Percentiles rank a stretch among this genome's conserved stretches.
Evolutionary conservation across 1,140 invertebrate genomes (phyloP).

Genomic region (Penaeus indicus): DNA sequence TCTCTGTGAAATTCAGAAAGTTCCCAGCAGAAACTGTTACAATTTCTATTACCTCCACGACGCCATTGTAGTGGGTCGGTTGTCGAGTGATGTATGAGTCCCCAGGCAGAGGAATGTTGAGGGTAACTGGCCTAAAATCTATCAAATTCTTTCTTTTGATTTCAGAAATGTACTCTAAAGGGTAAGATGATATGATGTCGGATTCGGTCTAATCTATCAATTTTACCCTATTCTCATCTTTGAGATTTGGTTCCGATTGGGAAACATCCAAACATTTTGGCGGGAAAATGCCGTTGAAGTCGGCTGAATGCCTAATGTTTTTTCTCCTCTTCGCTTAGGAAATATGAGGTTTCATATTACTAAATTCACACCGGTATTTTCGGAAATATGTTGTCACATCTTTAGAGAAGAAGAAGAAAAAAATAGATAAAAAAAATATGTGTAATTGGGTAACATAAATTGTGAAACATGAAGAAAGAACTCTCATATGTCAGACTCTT

Average conservation of each 20-base stretch:
- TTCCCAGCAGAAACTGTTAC: conserved; percentile 31
- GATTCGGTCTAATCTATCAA: conserved; percentile 12
- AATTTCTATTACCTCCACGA: not conserved
- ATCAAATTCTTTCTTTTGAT: conserved; percentile 18
- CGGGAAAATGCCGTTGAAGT: no score
- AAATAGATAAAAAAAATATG: no score
- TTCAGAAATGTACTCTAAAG: not conserved
- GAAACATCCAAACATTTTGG: not conserved
- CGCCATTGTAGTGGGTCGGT: conserved; percentile 27
- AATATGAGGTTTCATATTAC: no score
- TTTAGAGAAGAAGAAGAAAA: no score
- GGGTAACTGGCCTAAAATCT: conserved; percentile 4
- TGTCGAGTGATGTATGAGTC: conserved; percentile 16
- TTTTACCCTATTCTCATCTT: not conserved
- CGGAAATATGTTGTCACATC: no score
- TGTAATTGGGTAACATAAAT: no score
- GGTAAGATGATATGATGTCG: conserved; percentile 38
- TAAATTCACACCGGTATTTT: no score
- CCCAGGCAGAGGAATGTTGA: not conserved
- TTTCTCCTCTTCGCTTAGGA: no score
- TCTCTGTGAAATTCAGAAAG: not conserved
- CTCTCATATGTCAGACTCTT: not conserved
- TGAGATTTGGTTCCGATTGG: not conserved
- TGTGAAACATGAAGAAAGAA: no score
- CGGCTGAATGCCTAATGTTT: no score